phyloP scores from a whole-genome alignment of 2,113 vertebrate species.

The Petroica traversi region DNA sequence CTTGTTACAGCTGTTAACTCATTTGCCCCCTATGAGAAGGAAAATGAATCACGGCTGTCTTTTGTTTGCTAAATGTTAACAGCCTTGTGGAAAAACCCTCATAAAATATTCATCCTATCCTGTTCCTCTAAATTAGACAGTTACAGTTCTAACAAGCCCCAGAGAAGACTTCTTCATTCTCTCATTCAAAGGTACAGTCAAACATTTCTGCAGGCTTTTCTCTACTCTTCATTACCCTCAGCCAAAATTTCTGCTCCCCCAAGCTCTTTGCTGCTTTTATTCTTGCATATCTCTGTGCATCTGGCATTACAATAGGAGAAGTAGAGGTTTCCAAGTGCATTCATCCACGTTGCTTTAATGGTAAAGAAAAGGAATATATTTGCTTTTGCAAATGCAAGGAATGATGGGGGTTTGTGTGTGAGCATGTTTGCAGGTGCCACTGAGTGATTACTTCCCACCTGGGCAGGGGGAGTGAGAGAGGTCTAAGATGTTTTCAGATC shows the following conservation, averaged over 20 bases:
- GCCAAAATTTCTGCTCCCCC: not conserved
- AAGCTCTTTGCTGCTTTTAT: not conserved
- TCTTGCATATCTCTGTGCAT: not conserved
- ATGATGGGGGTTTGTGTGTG: not conserved
- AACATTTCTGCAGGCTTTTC: conserved; percentile 38
- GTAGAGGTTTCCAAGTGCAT: conserved; percentile 8
- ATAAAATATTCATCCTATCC: conserved; percentile 67
- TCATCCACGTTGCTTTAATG: not conserved
- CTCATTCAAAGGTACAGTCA: conserved; percentile 27
- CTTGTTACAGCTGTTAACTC: conserved; percentile 57
- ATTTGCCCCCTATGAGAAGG: conserved; percentile 60
- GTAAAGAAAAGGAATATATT: not conserved
- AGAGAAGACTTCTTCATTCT: conserved; percentile 28
- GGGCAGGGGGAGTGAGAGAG: not conserved
- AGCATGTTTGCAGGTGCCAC: not conserved
- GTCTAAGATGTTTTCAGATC: not conserved
- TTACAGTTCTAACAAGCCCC: conserved; percentile 55
- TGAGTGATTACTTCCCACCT: not conserved
- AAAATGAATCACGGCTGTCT: conserved; percentile 59
- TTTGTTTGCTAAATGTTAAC: conserved; percentile 58
- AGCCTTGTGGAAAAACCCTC: conserved; percentile 49
- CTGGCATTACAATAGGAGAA: not conserved
- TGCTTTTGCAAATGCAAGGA: not conserved
- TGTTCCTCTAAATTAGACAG: conserved; percentile 45
- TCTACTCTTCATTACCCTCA: not conserved